These are phyloP conservation scores for Eonycteris spelaea DNA, from an alignment of 2,113 vertebrate species.

Conservation along the genomic window DNA sequence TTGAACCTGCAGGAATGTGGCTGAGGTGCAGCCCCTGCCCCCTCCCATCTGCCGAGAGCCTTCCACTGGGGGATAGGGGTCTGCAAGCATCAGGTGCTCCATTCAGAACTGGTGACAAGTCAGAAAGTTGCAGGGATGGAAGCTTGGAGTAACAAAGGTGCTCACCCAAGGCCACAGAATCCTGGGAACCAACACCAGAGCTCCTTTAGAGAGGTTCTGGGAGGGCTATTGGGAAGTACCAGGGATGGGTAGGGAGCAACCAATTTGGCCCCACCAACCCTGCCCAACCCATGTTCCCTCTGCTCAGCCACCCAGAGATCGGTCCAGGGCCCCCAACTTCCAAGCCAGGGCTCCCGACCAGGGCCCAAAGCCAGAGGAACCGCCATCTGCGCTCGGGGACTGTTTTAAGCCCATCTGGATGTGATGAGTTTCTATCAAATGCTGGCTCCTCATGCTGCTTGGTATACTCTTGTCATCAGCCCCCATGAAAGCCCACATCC, in stretches of 20 bases:
- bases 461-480: background rate
- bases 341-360: background rate
- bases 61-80: background rate
- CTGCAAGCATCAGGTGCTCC: background rate
- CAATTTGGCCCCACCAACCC: background rate
- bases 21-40: background rate
- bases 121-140: conserved; percentile 42
- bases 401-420: background rate
- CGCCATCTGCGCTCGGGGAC: fast-evolving
- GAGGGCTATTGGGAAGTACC: background rate
- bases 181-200: no score
- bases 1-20: background rate
- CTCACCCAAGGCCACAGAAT: background rate
- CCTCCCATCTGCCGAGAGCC: background rate
- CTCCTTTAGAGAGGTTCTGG: background rate
- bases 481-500: background rate
- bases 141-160: background rate
- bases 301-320: background rate
- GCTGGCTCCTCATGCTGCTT: fast-evolving
- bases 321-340: background rate
- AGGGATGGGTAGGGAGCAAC: no score
- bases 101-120: background rate
- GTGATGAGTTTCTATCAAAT: background rate
- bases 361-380: background rate
- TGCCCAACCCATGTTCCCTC: background rate